Percentiles rank a stretch among this genome's conserved stretches.
Evolutionary conservation across 2,888 invertebrate species (phyloP).

Genomic region (Phorcus lineatus): DNA sequence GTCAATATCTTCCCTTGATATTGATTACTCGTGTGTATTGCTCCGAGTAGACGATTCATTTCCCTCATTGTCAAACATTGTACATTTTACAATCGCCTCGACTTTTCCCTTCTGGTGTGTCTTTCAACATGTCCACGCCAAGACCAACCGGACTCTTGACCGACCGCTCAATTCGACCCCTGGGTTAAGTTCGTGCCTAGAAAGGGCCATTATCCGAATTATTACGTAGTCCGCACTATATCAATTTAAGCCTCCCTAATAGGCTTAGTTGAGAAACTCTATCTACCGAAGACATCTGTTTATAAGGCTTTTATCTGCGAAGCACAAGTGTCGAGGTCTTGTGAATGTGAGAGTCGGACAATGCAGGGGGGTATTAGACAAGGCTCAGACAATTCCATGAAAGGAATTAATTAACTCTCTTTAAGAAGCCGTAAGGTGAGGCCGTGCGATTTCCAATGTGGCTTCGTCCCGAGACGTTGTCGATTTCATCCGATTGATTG

Average conservation of each 20-base stretch:
- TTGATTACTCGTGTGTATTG: slow-evolving; percentile 12
- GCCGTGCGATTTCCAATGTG: slow-evolving; percentile 20
- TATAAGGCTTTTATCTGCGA: slow-evolving; percentile 12
- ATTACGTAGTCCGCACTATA: slow-evolving; percentile 10
- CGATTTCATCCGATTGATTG: slow-evolving; percentile 23
- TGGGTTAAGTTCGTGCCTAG: background rate
- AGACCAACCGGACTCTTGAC: background rate
- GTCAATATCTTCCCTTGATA: slow-evolving; percentile 1
- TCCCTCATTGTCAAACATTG: background rate
- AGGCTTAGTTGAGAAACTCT: slow-evolving; percentile 12
- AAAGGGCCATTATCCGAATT: background rate
- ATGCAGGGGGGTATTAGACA: slow-evolving; percentile 15
- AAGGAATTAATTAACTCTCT: slow-evolving; percentile 24
- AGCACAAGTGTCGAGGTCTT: background rate
- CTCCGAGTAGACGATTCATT: background rate
- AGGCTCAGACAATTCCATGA: background rate
- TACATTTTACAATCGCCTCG: slow-evolving; percentile 8
- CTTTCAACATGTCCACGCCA: slow-evolving; percentile 1
- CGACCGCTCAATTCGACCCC: background rate
- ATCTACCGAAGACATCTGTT: slow-evolving; percentile 29
- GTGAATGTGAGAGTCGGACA: background rate
- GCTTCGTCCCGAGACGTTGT: background rate
- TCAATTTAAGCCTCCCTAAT: slow-evolving; percentile 18
- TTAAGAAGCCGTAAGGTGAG: slow-evolving; percentile 22
- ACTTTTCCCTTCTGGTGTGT: background rate